Conservation (phyloP, 2,113 vertebrate genomes). For the Gorsachius goisagi region DNA sequence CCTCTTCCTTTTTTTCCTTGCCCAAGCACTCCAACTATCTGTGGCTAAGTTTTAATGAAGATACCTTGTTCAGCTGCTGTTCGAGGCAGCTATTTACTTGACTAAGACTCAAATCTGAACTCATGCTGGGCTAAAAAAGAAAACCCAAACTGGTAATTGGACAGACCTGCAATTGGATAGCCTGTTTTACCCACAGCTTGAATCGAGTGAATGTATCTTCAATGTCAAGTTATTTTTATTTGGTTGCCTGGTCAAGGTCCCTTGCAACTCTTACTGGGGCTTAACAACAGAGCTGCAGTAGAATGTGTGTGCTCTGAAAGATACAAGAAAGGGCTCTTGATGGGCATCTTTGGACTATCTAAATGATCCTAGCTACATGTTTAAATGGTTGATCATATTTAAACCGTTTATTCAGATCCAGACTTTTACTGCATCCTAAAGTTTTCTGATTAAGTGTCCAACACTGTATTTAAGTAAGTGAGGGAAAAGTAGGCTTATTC, state of each 20-base stretch:
- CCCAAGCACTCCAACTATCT: constrained; percentile 23
- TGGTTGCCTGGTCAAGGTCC: background rate
- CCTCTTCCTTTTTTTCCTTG: background rate
- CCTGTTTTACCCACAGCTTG: background rate
- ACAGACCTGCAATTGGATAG: background rate
- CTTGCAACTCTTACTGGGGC: background rate
- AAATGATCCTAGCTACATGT: background rate
- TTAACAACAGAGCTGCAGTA: background rate
- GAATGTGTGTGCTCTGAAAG: background rate
- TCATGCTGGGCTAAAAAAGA: constrained; percentile 42
- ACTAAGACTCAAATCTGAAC: constrained; percentile 1
- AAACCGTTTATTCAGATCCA: background rate
- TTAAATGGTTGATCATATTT: background rate
- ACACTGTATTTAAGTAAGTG: background rate
- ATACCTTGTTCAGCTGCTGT: constrained; percentile 26
- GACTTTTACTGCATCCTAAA: background rate
- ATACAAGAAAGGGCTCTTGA: background rate
- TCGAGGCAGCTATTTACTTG: constrained; percentile 33
- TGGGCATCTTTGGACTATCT: background rate
- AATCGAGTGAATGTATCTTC: background rate
- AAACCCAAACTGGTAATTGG: constrained; percentile 29
- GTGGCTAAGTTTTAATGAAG: constrained; percentile 67
- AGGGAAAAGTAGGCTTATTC: background rate
- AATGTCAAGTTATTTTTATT: background rate
- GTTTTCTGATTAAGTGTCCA: background rate